Evolutionary conservation across 2,113 vertebrate genomes (phyloP).

Genomic region (Salvelinus namaycush): DNA sequence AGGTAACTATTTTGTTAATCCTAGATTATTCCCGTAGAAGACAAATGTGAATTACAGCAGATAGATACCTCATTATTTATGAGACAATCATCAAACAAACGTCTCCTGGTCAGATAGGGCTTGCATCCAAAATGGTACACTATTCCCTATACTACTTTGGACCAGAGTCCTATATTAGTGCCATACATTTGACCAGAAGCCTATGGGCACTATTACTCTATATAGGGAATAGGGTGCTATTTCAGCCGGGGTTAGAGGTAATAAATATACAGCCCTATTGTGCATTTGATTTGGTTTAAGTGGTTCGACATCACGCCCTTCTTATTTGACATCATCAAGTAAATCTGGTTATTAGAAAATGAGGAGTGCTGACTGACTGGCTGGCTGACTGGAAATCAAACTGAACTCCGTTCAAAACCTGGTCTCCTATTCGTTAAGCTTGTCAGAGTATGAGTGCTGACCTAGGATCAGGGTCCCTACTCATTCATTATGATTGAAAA

Average conservation of each 20-base stretch:
- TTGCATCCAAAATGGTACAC: no score
- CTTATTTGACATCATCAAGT: conserved; percentile 73
- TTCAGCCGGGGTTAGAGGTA: conserved; percentile 57
- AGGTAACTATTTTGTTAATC: no score
- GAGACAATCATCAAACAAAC: background rate
- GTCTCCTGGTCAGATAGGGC: background rate
- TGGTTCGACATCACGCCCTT: conserved; percentile 68
- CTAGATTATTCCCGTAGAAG: no score
- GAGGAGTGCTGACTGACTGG: background rate
- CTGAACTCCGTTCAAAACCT: background rate
- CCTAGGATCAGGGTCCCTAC: no score
- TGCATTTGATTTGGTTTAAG: conserved; percentile 74
- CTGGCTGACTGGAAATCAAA: background rate
- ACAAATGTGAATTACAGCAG: no score
- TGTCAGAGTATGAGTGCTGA: no score
- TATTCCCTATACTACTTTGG: no score
- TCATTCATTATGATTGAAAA: no score
- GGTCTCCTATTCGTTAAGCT: background rate
- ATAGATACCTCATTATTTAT: background rate
- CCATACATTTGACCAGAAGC: no score
- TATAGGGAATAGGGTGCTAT: conserved; percentile 50
- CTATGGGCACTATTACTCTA: conserved; percentile 30
- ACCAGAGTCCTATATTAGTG: conserved; percentile 11
- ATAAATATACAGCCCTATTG: conserved; percentile 62
- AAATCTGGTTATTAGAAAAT: conserved; percentile 65